phyloP scores from a whole-genome alignment of 2,113 vertebrate genomes.

The Perognathus longimembris region DNA sequence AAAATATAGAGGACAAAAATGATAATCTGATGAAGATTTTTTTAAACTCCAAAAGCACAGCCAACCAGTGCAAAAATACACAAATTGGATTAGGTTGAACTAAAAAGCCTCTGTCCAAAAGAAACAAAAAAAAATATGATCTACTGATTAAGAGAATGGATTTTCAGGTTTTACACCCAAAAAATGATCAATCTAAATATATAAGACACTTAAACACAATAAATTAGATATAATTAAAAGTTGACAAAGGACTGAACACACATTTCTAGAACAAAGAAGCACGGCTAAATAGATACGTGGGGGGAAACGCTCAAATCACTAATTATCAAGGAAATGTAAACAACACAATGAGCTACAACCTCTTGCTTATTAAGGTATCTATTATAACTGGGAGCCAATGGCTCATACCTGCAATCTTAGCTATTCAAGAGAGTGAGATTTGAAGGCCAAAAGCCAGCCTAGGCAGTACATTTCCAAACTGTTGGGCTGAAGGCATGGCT shows the following conservation, averaged over 20 bases:
- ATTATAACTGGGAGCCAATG: too few relatives aligned
- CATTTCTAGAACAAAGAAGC: neutral
- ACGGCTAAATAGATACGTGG: neutral
- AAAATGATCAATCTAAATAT: neutral
- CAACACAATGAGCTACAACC: neutral
- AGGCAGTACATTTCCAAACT: too few relatives aligned
- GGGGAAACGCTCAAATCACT: neutral
- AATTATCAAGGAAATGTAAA: neutral
- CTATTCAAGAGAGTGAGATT: too few relatives aligned
- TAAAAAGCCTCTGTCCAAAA: neutral
- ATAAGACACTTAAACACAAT: neutral
- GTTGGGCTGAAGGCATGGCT: too few relatives aligned
- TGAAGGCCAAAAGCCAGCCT: too few relatives aligned
- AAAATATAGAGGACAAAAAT: neutral
- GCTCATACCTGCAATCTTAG: too few relatives aligned
- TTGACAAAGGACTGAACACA: neutral
- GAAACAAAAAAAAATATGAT: neutral
- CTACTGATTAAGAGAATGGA: neutral
- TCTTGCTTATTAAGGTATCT: too few relatives aligned
- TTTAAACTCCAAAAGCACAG: neutral
- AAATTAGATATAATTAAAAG: neutral
- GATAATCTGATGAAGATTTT: neutral
- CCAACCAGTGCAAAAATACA: neutral
- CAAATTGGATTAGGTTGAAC: neutral
- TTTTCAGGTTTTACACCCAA: neutral